These are phyloP conservation scores for Tridacna gigas DNA, from an alignment of 2,888 invertebrate species.

Conservation along the genomic window DNA sequence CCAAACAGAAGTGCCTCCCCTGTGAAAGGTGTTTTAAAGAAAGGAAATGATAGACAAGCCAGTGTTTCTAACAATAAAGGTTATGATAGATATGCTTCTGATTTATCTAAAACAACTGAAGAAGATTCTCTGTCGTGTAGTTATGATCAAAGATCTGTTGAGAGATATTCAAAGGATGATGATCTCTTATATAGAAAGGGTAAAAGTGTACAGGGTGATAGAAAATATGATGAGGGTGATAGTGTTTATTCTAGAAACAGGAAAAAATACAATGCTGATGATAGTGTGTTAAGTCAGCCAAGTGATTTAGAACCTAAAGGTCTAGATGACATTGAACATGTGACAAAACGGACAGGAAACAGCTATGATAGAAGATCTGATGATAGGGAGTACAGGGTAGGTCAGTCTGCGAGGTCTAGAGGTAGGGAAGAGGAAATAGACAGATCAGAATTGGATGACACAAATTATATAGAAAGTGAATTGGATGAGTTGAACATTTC, in stretches of 20 bases:
- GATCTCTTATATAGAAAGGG: conserved; percentile 52
- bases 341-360: conserved; percentile 40
- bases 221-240: conserved; percentile 28
- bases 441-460: conserved; percentile 70
- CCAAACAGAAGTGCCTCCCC: conserved; percentile 64
- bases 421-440: conserved; percentile 45
- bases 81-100: conserved; percentile 58
- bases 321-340: conserved; percentile 49
- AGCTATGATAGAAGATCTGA: conserved; percentile 42
- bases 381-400: conserved; percentile 44
- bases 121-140: conserved; percentile 60
- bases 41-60: conserved; percentile 43
- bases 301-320: conserved; percentile 56
- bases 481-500: conserved; percentile 78
- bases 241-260: conserved; percentile 32
- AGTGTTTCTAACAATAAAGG: conserved; percentile 46
- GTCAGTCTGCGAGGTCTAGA: conserved; percentile 46
- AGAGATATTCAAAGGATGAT: conserved; percentile 60
- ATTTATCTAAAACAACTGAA: conserved; percentile 68
- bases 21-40: conserved; percentile 70
- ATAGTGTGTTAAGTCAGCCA: conserved; percentile 71
- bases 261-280: conserved; percentile 63
- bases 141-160: conserved; percentile 47
- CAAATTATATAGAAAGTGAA: conserved; percentile 73
- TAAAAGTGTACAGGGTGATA: conserved; percentile 36